These are phyloP conservation scores for Marcusenius ussheri DNA, from an alignment of 2,113 vertebrate species.

Conservation along the genomic window DNA sequence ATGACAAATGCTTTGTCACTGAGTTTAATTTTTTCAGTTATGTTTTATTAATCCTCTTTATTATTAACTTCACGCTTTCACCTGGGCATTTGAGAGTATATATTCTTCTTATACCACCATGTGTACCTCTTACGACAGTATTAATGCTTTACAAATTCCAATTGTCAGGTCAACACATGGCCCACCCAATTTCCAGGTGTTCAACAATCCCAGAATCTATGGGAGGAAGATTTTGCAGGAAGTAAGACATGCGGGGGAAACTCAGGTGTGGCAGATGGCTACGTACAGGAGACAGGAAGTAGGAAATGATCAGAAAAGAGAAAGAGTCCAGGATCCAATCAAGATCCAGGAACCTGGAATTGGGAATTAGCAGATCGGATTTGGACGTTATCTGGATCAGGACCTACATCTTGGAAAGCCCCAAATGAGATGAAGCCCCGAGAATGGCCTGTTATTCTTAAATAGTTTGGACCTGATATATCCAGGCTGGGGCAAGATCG, in stretches of 20 bases:
- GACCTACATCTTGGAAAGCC: neutral
- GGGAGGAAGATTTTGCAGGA: neutral
- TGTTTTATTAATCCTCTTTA: neutral
- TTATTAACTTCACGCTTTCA: neutral
- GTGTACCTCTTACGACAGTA: neutral
- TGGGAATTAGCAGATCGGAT: neutral
- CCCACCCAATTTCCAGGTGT: neutral
- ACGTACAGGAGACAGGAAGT: neutral
- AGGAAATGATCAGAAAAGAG: neutral
- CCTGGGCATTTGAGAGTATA: neutral
- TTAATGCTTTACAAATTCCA: neutral
- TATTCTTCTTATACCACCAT: neutral
- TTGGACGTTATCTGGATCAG: neutral
- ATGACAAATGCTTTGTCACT: neutral
- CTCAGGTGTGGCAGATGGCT: neutral
- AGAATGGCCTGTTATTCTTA: neutral
- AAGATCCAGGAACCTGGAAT: neutral
- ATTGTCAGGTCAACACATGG: neutral
- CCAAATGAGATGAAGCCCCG: neutral
- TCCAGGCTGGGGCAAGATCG: neutral
- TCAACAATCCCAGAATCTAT: neutral
- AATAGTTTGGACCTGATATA: neutral
- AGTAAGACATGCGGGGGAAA: neutral
- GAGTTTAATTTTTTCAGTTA: neutral
- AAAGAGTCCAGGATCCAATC: neutral